Conservation (phyloP, 2,113 vertebrate genomes). For the Rhinogobius similis region DNA sequence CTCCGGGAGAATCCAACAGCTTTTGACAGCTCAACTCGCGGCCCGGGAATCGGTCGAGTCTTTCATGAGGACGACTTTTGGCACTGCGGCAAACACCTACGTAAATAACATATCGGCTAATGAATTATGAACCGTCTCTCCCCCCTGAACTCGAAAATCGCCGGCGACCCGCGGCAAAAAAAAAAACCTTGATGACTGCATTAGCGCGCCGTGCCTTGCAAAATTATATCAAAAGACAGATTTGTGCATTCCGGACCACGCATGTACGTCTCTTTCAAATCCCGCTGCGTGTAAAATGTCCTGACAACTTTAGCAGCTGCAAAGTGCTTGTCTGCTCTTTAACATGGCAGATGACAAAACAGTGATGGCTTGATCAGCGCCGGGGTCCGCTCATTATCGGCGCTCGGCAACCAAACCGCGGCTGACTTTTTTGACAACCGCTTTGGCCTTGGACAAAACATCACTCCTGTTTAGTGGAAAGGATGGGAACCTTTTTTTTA, state of each 20-base stretch:
- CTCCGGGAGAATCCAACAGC: slow-evolving; percentile 66
- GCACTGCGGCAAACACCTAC: slow-evolving; percentile 71
- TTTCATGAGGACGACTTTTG: slow-evolving; percentile 76
- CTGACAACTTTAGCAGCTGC: slow-evolving; percentile 23
- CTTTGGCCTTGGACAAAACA: slow-evolving; percentile 53
- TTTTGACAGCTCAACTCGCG: slow-evolving; percentile 69
- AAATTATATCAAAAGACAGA: slow-evolving; percentile 34
- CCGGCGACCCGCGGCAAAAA: slow-evolving; percentile 67
- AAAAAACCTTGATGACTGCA: slow-evolving; percentile 67
- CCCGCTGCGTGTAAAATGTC: slow-evolving; percentile 24
- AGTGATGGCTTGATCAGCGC: slow-evolving; percentile 46
- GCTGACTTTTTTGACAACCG: slow-evolving; percentile 64
- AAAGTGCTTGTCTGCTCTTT: slow-evolving; percentile 44
- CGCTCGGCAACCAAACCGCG: slow-evolving; percentile 55
- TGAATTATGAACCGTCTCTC: slow-evolving; percentile 69
- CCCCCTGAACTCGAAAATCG: slow-evolving; percentile 58
- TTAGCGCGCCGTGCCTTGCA: slow-evolving; percentile 30
- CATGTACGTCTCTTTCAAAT: slow-evolving; percentile 1
- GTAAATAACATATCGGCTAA: slow-evolving; percentile 78
- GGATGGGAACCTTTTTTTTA: slow-evolving; percentile 62
- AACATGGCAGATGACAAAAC: slow-evolving; percentile 45
- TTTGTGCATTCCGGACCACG: slow-evolving; percentile 22
- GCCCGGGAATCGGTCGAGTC: slow-evolving; percentile 68
- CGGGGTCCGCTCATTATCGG: slow-evolving; percentile 61
- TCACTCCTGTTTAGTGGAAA: slow-evolving; percentile 57